Evolutionary conservation across 2,113 vertebrate species (phyloP), one percentile per base, ranked within the genome.

Genomic region (Brachyistius frenatus): DNA sequence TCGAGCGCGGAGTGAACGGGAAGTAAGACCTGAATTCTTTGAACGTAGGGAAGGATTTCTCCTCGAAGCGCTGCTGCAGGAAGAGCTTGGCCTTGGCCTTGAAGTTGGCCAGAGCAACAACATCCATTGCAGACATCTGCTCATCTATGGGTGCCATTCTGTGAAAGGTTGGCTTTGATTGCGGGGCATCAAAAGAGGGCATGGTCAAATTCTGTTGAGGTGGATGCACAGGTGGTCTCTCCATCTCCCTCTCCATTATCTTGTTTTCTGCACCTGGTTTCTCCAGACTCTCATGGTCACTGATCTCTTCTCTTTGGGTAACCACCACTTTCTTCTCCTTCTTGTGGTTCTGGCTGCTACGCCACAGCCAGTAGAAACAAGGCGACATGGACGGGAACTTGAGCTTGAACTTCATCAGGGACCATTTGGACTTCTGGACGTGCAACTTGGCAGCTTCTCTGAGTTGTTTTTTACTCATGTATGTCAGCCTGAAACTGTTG

Each of bases 71-170:
- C 54, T 95, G 95, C 93, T 99, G 98, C 88, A 99, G 89, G 84
- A 99, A 99, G 36, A 99, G 91, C 92, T 99, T 99, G 62, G 98
- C 98, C 87, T 97, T 97, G 47, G 97, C 97, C 93, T 99, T 99
- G 91, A 98, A 98, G 80, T 96, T 97, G 0, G 97, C 95, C 58
- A 96, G 91, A 30, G 96, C 94, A 0, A 98, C 96, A 53, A 97
- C 94, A 94, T 97, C 97, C 96, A 97, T 94, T 58, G 96, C 92
- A 65, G 97, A 96, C 91, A 95, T 92, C 30, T 83, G 94, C 84
- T 94, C 93, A 2, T 91, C 91, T n/a, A 73, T 56, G 47, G 89
- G 84, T 30, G 85, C 78, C 23, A 86, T 89, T n/a, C 84, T 80
- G 0, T 90, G 92, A 35, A 86, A 0, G 14, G 88, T 78, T 7